Evolutionary conservation across 1,140 invertebrate genomes (phyloP).

Genomic region (Bombyx mori): ASM3026992v2 NC_085128.1:5665001-5665500

Average conservation of each 20-base stretch:
- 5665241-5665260: constrained; percentile 59
- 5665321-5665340: constrained; percentile 71
- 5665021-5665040: no score
- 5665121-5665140: no score
- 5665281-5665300: constrained; percentile 57
- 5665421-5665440: constrained; percentile 57
- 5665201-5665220: background rate
- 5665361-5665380: constrained; percentile 65
- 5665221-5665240: constrained; percentile 67
- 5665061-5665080: no score
- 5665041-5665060: no score
- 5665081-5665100: no score
- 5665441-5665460: constrained; percentile 35
- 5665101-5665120: no score
- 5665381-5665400: constrained; percentile 68
- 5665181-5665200: no score
- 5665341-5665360: constrained; percentile 70
- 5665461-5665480: no score
- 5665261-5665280: constrained; percentile 41
- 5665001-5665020: no score
- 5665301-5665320: constrained; percentile 63
- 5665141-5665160: no score
- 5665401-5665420: constrained; percentile 64
- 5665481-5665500: constrained; percentile 14
- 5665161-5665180: no score